Percentiles rank a stretch among this genome's conserved stretches.
These are phyloP conservation scores for Arnoldichthys spilopterus DNA, from an alignment of 2,797 vertebrate genomes.

Conservation along the genomic window DNA sequence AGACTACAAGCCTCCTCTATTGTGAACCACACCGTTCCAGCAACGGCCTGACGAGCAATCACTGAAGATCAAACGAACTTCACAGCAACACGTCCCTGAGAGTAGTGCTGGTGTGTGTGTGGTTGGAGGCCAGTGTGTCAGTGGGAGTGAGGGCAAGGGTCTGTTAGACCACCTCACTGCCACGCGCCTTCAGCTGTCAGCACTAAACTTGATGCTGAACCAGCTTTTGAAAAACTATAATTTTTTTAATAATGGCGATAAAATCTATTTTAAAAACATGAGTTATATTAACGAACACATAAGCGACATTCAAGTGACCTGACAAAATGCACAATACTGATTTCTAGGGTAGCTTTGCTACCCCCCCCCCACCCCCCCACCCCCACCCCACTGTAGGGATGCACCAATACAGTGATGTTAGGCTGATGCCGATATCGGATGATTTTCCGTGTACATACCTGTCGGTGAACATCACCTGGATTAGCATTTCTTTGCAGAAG, in stretches of 20 bases:
- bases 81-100: constrained; percentile 66
- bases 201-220: not conserved
- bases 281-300: too few relatives aligned
- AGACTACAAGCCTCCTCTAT: constrained; percentile 60
- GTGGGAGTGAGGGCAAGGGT: constrained; percentile 36
- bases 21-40: constrained; percentile 65
- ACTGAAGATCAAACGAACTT: constrained; percentile 65
- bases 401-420: too few relatives aligned
- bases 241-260: not conserved
- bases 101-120: constrained; percentile 42
- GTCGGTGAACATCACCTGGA: too few relatives aligned
- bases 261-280: not conserved
- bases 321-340: too few relatives aligned
- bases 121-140: constrained; percentile 43
- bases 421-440: too few relatives aligned
- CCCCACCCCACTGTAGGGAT: too few relatives aligned
- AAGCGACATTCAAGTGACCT: too few relatives aligned
- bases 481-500: too few relatives aligned
- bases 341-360: too few relatives aligned
- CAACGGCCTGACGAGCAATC: constrained; percentile 50
- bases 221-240: not conserved
- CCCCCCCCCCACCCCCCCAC: too few relatives aligned
- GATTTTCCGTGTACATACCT: too few relatives aligned
- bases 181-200: constrained; percentile 49
- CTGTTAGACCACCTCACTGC: constrained; percentile 46